Percentiles rank a stretch among this genome's conserved stretches.
These are phyloP conservation scores for Dynastes tityus DNA, from an alignment of 2,888 invertebrate genomes.

Conservation along the genomic window DNA sequence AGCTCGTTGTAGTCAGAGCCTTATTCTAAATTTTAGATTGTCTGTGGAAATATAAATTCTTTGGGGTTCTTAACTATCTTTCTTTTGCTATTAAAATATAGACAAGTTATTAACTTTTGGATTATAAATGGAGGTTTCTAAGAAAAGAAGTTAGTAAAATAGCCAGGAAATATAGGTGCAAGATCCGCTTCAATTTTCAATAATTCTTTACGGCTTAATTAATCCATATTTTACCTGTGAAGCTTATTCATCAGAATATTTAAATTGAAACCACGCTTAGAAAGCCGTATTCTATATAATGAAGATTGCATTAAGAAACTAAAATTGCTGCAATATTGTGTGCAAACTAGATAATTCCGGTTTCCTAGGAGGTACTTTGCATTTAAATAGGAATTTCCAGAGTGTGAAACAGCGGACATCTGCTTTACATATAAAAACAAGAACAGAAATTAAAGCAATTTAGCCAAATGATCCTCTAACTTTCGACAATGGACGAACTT, in stretches of 20 bases:
- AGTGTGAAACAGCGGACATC: slow-evolving; percentile 45
- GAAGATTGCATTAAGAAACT: slow-evolving; percentile 36
- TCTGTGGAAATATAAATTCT: no score
- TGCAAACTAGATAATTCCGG: slow-evolving; percentile 49
- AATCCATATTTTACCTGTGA: slow-evolving; percentile 14
- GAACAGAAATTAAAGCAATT: slow-evolving; percentile 49
- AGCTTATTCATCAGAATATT: slow-evolving; percentile 22
- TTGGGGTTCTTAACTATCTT: no score
- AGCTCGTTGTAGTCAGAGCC: no score
- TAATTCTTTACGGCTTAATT: neutral
- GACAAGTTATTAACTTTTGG: no score
- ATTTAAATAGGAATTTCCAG: slow-evolving; percentile 51
- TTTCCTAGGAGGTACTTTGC: slow-evolving; percentile 47
- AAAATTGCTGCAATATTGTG: slow-evolving; percentile 42
- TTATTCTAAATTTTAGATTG: no score
- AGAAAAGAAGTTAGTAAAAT: no score
- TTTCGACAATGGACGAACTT: slow-evolving; percentile 45
- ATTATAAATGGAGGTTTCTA: no score
- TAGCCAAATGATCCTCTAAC: slow-evolving; percentile 44
- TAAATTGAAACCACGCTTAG: slow-evolving; percentile 14
- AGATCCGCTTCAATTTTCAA: no score
- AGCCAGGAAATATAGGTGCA: no score
- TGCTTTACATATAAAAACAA: slow-evolving; percentile 50
- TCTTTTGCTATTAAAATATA: no score
- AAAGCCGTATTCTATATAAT: neutral